Evolutionary conservation across 2,113 vertebrate genomes (phyloP).

Genomic region (Albula goreensis): DNA sequence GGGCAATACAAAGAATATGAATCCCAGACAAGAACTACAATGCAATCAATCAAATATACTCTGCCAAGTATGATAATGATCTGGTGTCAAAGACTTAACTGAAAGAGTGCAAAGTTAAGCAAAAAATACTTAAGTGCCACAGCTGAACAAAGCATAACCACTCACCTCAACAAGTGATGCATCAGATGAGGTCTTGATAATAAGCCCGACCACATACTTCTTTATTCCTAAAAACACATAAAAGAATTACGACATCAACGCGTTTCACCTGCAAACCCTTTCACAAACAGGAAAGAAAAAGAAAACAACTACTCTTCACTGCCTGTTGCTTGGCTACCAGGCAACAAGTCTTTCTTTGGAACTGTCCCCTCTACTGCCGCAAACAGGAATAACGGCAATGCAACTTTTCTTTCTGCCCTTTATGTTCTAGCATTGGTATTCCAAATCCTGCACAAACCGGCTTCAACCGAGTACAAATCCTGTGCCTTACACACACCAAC

Average conservation of each 20-base stretch:
- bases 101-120: no score
- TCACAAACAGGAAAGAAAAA: not conserved
- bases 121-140: not conserved
- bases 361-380: not conserved
- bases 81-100: no score
- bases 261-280: not conserved
- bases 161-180: conserved; percentile 93
- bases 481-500: not conserved
- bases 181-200: conserved; percentile 99
- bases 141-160: conserved; percentile 12
- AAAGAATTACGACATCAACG: conserved; percentile 26
- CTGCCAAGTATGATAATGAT: no score
- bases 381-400: not conserved
- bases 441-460: not conserved
- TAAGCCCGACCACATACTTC: conserved; percentile 98
- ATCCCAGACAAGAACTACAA: no score
- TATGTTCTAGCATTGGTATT: not conserved
- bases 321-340: not conserved
- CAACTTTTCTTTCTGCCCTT: not conserved
- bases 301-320: not conserved
- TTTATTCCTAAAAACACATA: conserved; percentile 84
- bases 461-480: not conserved
- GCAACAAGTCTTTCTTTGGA: not conserved
- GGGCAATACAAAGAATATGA: no score
- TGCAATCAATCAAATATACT: not conserved